Base-by-base conservation (phyloP, 2,113 vertebrate species). In the Trematomus loennbergii region DNA sequence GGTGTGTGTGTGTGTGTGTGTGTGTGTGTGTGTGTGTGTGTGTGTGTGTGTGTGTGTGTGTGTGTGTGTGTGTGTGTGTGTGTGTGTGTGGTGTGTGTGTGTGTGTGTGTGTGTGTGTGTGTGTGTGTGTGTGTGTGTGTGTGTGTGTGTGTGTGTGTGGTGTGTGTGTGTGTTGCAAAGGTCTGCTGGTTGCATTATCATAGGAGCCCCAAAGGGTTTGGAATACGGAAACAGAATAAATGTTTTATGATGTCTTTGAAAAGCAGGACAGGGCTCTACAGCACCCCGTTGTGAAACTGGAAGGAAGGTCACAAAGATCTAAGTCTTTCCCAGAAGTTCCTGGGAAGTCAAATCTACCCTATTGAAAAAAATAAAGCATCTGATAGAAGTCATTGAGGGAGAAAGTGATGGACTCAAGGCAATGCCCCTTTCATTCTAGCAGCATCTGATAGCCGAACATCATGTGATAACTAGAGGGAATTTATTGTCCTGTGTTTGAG, bases 381-480 rank as follows among this genome's bases (percentile, higher is more conserved):
- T 20, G 29, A 29, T 29, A 29, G 29, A 29, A 29, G 29, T 29
- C 29, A 29, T 29, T 29, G 29, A 29, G 29, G 29, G 29, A 29
- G 29, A 29, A 29, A 18, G 52, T 2, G 5, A 22, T 43, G n/a
- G 20, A 67, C 54, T 55, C 12, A 16, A 76, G 69, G 58, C 55
- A 20, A 20, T 52, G 64, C 55, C 36, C 60, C 60, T 59, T 62
- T 83, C 45, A 46, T 82, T 49, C 48, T 50, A 65, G 46, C 29
- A 64, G 61, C 52, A n/a, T 78, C 62, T 64, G 48, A 66, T 58
- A 73, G 48, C 40, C 55, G 65, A 66, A 45, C 43, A 20, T 85
- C 75, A 87, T 87, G 79, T 83, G 80, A 82, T 84, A 68, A 59
- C 18, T 79, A 68, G 75, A 79, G 45, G 59, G 52, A 67, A 1